These are phyloP conservation scores for Flabesymbios commensalis DNA, from an alignment of 2,888 invertebrate genomes.

Conservation along the genomic window DNA sequence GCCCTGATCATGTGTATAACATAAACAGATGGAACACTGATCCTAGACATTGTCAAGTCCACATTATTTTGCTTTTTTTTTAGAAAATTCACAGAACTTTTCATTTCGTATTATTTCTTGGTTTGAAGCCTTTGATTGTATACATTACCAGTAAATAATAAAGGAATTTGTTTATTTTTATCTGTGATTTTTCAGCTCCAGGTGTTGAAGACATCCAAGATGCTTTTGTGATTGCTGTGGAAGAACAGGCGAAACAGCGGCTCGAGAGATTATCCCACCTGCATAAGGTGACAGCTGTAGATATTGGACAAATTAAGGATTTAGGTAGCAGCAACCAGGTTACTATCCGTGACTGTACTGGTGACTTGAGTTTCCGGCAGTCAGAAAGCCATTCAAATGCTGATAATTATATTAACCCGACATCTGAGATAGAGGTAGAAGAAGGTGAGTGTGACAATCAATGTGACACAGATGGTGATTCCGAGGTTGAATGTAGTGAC, in stretches of 20 bases:
- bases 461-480: neutral
- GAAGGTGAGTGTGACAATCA: neutral
- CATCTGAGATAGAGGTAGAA: neutral
- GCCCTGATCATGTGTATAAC: no score
- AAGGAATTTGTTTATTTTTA: no score
- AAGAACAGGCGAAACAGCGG: slow-evolving; percentile 88
- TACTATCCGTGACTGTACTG: neutral
- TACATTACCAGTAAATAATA: no score
- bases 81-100: no score
- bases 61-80: no score
- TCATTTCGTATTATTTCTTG: no score
- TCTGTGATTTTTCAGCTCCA: neutral
- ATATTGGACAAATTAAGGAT: slow-evolving; percentile 78
- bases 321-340: slow-evolving; percentile 7
- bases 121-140: no score
- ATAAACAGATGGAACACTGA: no score
- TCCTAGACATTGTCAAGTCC: no score
- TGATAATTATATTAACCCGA: neutral
- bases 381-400: neutral
- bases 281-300: slow-evolving; percentile 89
- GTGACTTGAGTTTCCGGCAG: neutral
- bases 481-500: neutral
- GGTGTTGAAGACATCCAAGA: slow-evolving; percentile 1
- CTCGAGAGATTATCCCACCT: slow-evolving; percentile 89
- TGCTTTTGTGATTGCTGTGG: slow-evolving; percentile 96